Evolutionary conservation across 1,140 invertebrate genomes (phyloP), one percentile per base, ranked within the genome.

Genomic region (Goniozus legneri): DNA sequence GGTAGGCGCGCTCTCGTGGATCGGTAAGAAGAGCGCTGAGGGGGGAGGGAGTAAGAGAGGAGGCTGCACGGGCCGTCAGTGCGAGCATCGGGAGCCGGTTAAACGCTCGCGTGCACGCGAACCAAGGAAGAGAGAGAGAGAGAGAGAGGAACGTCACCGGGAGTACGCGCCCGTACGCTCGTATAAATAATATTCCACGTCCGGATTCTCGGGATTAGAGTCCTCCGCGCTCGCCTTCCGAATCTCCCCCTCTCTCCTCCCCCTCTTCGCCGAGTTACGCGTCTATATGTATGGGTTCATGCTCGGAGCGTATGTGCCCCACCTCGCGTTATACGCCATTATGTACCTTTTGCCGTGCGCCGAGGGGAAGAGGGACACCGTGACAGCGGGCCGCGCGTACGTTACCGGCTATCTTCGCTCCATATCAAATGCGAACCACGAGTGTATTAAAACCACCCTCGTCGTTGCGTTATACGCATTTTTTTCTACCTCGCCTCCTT

Each of bases 171-270:
- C 46, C 46, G 34, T 37, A 44, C 51, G 36, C 56, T 50, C 47
- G 47, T 66, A 66, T 65, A 66, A 66, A 65, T 66, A 63, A 65
- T 65, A 64, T 57, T 37, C 49, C 48, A 47, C 46, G 52, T 14
- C 41, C 31, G 41, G 52, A 49, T 44, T 49, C 56, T 54, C 47
- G 27, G 58, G 58, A 62, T 62, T 62, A 55, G 58, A 55, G 40
- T 30, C 42, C 8, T 30, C 20, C 22, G 36, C 21, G 39, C 34
- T 40, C 21, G n/a, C 3, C 16, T 35, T 36, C 12, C 24, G 24
- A 27, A 27, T 4, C 4, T 27, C 10, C 10, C 22, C 16, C 8
- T 43, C 37, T 24, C 30, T 20, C 2, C 36, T 24, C 42, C 35
- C 22, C 30, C 19, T 8, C 21, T 52, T 14, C n/a, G n/a, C n/a